phyloP scores from a whole-genome alignment of 2,888 invertebrate species.

The Lepas anatifera region DNA sequence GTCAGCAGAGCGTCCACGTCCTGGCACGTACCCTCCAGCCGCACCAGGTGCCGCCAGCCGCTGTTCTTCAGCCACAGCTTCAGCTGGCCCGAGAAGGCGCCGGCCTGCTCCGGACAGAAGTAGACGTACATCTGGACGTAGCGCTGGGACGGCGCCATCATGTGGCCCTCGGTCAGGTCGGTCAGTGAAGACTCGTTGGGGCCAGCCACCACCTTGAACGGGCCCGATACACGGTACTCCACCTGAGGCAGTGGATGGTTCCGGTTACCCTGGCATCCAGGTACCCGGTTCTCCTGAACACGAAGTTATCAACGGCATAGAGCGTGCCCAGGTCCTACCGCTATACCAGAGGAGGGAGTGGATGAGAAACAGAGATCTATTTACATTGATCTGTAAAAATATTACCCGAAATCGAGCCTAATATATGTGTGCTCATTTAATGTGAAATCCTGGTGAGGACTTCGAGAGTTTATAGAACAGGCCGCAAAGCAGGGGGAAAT shows the following conservation, averaged over 20 bases:
- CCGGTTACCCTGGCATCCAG: too few relatives aligned
- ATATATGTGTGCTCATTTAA: too few relatives aligned
- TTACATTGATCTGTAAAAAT: too few relatives aligned
- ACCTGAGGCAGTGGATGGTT: not conserved
- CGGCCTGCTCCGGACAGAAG: conserved; percentile 3
- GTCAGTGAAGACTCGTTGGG: not conserved
- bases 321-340: too few relatives aligned
- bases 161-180: conserved; percentile 6
- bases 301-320: too few relatives aligned
- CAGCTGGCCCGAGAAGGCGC: conserved; percentile 3
- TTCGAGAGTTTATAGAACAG: too few relatives aligned
- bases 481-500: too few relatives aligned
- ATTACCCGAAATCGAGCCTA: too few relatives aligned
- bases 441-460: too few relatives aligned
- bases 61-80: conserved; percentile 3
- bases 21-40: conserved; percentile 2
- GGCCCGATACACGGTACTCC: not conserved
- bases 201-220: conserved; percentile 7
- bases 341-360: too few relatives aligned
- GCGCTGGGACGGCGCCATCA: conserved; percentile 5
- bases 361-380: too few relatives aligned
- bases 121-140: conserved; percentile 9
- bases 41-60: conserved; percentile 7
- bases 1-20: not conserved
- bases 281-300: too few relatives aligned